A percentile compares a stretch with the other conserved stretches of the same genome.
These are phyloP conservation scores for Drosophila lacicola DNA, from an alignment of 2,888 invertebrate genomes.

Conservation along the genomic window DNA sequence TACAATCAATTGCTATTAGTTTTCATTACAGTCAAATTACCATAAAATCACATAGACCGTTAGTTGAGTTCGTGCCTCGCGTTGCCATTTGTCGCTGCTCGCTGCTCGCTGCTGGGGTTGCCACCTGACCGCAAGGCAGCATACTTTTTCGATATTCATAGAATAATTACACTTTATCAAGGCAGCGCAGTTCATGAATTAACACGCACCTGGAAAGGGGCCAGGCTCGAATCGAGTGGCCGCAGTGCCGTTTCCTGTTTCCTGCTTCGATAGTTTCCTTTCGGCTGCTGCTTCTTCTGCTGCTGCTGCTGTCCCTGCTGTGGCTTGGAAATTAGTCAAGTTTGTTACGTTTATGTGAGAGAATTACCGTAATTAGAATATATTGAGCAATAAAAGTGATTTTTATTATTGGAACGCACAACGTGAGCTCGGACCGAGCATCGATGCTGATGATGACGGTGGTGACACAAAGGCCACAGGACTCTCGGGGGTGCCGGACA, in stretches of 20 bases:
- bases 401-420: constrained; percentile 76
- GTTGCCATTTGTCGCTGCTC: constrained; percentile 57
- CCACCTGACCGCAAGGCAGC: constrained; percentile 38
- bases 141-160: constrained; percentile 79
- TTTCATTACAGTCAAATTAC: constrained; percentile 79
- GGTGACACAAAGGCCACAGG: constrained; percentile 24
- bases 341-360: constrained; percentile 75
- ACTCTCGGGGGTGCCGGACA: background rate
- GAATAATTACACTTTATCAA: constrained; percentile 81
- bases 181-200: constrained; percentile 71
- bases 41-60: constrained; percentile 75
- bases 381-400: constrained; percentile 83
- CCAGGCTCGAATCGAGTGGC: background rate
- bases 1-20: constrained; percentile 81
- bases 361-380: constrained; percentile 83
- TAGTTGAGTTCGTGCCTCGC: constrained; percentile 57
- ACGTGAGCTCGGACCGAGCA: constrained; percentile 29
- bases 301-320: constrained; percentile 3
- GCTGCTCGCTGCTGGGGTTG: constrained; percentile 11
- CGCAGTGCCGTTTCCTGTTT: constrained; percentile 7
- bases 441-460: constrained; percentile 19
- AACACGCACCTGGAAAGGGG: constrained; percentile 41
- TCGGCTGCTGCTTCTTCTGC: background rate
- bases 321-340: constrained; percentile 75
- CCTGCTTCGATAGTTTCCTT: constrained; percentile 43